phyloP scores from a whole-genome alignment of 1,140 invertebrate genomes.

The Drosophila seguyi region DNA sequence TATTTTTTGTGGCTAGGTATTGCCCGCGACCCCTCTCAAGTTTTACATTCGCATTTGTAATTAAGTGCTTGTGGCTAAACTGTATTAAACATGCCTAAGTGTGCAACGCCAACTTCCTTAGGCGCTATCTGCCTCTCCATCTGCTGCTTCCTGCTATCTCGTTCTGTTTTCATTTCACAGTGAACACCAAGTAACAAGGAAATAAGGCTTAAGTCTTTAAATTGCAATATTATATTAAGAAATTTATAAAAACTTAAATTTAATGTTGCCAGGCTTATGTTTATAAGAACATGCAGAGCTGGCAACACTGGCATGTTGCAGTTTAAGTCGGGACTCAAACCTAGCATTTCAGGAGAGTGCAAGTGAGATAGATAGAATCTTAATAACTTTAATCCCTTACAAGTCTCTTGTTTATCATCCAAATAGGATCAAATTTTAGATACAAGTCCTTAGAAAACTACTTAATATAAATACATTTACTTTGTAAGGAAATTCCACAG shows the following conservation, averaged over 20 bases:
- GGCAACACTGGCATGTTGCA: not conserved
- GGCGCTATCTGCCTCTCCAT: slow-evolving; percentile 24
- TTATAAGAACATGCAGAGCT: not conserved
- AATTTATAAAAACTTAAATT: not conserved
- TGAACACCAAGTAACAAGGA: not conserved
- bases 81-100: slow-evolving; percentile 85
- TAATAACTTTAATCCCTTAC: not conserved
- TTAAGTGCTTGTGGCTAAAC: slow-evolving; percentile 85
- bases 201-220: not conserved
- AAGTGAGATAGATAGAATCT: not conserved
- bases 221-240: not conserved
- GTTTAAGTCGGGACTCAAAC: not conserved
- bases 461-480: not conserved
- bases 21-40: not conserved
- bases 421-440: not conserved
- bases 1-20: slow-evolving; percentile 1
- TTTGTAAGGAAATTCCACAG: not conserved
- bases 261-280: not conserved
- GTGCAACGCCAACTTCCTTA: slow-evolving; percentile 72
- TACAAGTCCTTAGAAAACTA: not conserved
- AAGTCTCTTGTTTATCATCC: not conserved
- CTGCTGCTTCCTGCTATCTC: slow-evolving; percentile 15
- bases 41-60: slow-evolving; percentile 72
- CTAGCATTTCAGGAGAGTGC: not conserved
- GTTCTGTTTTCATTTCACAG: slow-evolving; percentile 36